A percentile compares a stretch with the other conserved stretches of the same genome.
Evolutionary conservation across 2,888 invertebrate species (phyloP).

Genomic region (Blera fallax): DNA sequence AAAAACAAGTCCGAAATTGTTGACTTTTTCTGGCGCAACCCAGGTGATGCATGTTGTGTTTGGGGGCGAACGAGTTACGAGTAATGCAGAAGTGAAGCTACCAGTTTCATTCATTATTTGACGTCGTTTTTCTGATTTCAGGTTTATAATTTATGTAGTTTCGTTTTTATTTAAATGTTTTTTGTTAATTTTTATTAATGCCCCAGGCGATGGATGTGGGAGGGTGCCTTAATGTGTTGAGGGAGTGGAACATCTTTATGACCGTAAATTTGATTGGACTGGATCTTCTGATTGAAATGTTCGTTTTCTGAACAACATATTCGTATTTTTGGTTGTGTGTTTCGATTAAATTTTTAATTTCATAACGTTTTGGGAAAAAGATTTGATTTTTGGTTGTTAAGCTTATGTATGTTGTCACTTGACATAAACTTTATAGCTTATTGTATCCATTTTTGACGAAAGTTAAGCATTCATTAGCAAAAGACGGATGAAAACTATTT

Average conservation of each 20-base stretch:
- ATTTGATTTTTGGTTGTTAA: too few relatives aligned
- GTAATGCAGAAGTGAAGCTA: conserved; percentile 5
- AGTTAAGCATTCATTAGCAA: too few relatives aligned
- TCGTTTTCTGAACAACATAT: too few relatives aligned
- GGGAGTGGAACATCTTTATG: not conserved
- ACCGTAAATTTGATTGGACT: not conserved
- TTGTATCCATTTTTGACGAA: too few relatives aligned
- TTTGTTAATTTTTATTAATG: not conserved
- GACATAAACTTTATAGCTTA: too few relatives aligned
- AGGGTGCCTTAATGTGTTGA: not conserved
- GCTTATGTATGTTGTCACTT: too few relatives aligned
- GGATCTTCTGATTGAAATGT: not conserved
- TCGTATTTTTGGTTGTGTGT: too few relatives aligned
- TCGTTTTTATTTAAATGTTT: not conserved
- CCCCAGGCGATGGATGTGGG: not conserved
- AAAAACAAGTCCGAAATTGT: conserved; percentile 38
- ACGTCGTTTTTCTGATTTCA: not conserved
- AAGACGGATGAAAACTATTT: too few relatives aligned
- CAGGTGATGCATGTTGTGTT: conserved; percentile 16
- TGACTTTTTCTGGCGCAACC: conserved; percentile 11
- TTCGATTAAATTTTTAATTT: too few relatives aligned
- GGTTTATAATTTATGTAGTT: not conserved
- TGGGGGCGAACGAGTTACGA: not conserved
- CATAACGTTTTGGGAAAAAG: too few relatives aligned
- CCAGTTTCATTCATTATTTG: conserved; percentile 55